Conservation (phyloP, 2,113 vertebrate species). For the Nesoenas mayeri region DNA sequence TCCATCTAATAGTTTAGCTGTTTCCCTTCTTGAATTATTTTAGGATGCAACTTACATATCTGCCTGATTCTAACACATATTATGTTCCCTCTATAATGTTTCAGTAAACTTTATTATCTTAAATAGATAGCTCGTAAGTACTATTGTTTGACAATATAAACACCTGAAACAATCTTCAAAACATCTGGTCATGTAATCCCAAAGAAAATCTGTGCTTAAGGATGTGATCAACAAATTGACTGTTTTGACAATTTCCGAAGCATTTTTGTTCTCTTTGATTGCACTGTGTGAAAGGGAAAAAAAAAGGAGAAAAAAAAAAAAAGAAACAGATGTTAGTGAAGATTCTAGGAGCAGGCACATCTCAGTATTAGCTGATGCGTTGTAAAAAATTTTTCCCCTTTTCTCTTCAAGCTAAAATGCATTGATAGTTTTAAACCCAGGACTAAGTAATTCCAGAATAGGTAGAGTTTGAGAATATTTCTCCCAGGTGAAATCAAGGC, state of each 20-base stretch:
- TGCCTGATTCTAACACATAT: neutral
- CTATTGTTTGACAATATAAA: neutral
- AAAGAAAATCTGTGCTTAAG: slow-evolving; percentile 91
- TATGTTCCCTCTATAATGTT: neutral
- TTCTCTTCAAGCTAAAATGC: neutral
- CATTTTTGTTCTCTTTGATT: slow-evolving; percentile 92
- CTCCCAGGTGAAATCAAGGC: neutral
- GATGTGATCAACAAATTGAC: slow-evolving; percentile 92
- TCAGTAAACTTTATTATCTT: neutral
- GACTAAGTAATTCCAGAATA: neutral
- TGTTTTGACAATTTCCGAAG: slow-evolving; percentile 94
- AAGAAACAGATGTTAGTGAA: neutral
- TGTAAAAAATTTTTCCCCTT: neutral
- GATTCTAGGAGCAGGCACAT: neutral
- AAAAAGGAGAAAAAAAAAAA: neutral
- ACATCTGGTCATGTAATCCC: slow-evolving; percentile 91
- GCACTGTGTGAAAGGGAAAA: slow-evolving; percentile 72
- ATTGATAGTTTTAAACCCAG: neutral
- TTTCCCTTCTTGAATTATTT: neutral
- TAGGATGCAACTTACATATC: neutral
- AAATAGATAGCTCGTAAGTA: neutral
- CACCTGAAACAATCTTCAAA: slow-evolving; percentile 91
- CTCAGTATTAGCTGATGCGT: neutral
- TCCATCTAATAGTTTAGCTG: neutral
- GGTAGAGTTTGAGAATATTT: neutral